Evolutionary conservation across 2,113 vertebrate species (phyloP).

Genomic region (Himantopus leucocephalus): DNA sequence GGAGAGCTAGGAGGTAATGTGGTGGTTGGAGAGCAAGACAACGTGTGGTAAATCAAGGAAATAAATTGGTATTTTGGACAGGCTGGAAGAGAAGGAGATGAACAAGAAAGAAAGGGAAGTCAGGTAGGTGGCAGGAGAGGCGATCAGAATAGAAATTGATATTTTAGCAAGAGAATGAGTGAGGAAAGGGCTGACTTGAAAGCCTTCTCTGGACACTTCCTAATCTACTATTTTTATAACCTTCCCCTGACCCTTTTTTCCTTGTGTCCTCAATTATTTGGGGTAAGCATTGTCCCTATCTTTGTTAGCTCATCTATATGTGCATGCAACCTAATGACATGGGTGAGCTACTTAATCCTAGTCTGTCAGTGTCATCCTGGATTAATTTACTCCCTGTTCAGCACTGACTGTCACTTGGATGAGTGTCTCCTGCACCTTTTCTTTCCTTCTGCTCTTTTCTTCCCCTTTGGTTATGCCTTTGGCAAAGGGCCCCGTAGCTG

Average conservation of each 20-base stretch:
- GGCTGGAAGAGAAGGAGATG: neutral
- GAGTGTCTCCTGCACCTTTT: slow-evolving; percentile 34
- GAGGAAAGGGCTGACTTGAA: neutral
- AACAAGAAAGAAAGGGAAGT: neutral
- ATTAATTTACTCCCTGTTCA: slow-evolving; percentile 61
- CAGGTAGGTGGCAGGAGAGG: neutral
- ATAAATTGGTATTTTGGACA: neutral
- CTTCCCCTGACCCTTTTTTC: slow-evolving; percentile 41
- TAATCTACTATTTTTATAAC: slow-evolving; percentile 30
- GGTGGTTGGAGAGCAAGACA: neutral
- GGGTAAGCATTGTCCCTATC: slow-evolving; percentile 57
- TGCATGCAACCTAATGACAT: slow-evolving; percentile 59
- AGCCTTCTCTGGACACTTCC: slow-evolving; percentile 19
- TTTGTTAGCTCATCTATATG: slow-evolving; percentile 53
- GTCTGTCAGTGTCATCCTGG: slow-evolving; percentile 62
- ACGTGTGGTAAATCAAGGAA: neutral
- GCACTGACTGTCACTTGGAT: slow-evolving; percentile 32
- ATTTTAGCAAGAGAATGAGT: neutral
- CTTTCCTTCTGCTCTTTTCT: slow-evolving; percentile 18
- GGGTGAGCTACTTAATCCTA: slow-evolving; percentile 66
- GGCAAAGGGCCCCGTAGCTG: neutral
- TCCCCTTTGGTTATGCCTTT: neutral
- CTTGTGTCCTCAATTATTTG: slow-evolving; percentile 51
- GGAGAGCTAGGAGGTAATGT: neutral
- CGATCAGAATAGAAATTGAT: neutral